These are phyloP conservation scores for Cataglyphis albicans DNA, from an alignment of 2,888 invertebrate genomes.

Conservation along the genomic window DNA sequence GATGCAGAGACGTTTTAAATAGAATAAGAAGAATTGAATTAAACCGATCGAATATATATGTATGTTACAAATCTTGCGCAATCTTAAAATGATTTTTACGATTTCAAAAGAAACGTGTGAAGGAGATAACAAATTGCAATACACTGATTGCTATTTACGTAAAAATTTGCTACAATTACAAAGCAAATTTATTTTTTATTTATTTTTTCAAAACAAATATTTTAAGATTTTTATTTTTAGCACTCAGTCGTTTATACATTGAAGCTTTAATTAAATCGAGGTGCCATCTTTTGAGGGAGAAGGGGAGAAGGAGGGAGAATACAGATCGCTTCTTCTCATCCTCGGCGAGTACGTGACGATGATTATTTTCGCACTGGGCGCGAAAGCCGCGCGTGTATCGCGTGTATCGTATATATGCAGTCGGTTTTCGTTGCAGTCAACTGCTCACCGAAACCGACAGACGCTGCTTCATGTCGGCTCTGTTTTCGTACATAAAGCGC, in stretches of 20 bases:
- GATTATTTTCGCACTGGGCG: constrained; percentile 44
- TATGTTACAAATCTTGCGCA: not conserved
- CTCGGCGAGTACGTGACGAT: not conserved
- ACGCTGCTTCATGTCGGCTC: constrained; percentile 21
- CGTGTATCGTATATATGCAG: constrained; percentile 60
- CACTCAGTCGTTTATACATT: not conserved
- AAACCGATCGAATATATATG: not conserved
- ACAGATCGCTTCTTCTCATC: not conserved
- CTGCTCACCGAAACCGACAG: constrained; percentile 56
- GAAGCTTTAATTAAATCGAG: not conserved
- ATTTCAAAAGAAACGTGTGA: not conserved
- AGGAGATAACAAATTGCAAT: not conserved
- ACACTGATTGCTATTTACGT: not conserved
- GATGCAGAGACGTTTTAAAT: not conserved
- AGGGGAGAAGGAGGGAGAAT: not conserved
- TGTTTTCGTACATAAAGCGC: constrained; percentile 49
- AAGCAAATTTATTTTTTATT: not conserved
- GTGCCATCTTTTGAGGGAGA: not conserved
- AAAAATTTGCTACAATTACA: not conserved
- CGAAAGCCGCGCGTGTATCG: constrained; percentile 46
- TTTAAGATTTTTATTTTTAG: not conserved
- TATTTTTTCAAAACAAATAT: not conserved
- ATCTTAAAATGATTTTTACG: not conserved
- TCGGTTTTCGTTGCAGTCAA: constrained; percentile 54
- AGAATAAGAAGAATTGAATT: not conserved